Conservation (phyloP, 64 coral and sea anemone genomes). For the Stichodactyla helianthus region DNA sequence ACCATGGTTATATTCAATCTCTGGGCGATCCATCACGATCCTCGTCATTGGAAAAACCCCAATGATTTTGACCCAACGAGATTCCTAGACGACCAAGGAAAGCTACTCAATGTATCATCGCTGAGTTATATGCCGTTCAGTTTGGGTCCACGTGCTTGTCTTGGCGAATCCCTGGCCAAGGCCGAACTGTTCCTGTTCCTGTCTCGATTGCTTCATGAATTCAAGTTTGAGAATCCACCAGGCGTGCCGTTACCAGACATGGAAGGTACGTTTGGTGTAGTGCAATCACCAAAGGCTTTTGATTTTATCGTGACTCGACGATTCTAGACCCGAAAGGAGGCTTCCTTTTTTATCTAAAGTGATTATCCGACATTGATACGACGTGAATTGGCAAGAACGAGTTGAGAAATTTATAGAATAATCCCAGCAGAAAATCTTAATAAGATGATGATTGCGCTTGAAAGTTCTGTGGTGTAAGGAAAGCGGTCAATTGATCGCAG, state of each 20-base stretch:
- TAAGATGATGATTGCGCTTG: no score
- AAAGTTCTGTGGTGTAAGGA: no score
- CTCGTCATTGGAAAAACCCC: constrained; percentile 57
- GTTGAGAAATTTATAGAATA: no score
- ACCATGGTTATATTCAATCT: constrained; percentile 77
- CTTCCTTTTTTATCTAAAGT: no score
- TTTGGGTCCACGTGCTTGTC: constrained; percentile 6
- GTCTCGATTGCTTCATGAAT: constrained; percentile 18
- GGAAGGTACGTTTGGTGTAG: background rate
- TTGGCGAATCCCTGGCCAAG: constrained; percentile 15
- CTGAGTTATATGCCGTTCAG: constrained; percentile 20
- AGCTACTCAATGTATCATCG: constrained; percentile 16
- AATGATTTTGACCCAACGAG: constrained; percentile 27
- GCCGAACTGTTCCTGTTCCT: constrained; percentile 28
- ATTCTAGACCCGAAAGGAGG: no score
- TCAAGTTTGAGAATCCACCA: constrained; percentile 5
- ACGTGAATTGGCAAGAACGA: no score
- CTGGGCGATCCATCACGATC: constrained; percentile 81
- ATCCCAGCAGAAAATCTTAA: no score
- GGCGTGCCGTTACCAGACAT: background rate
- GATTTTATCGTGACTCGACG: no score
- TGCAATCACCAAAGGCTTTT: background rate
- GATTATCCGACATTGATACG: no score
- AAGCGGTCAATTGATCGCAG: no score
- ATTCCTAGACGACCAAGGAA: constrained; percentile 71